Percentiles rank a stretch among this genome's conserved stretches.
phyloP scores from a whole-genome alignment of 2,888 invertebrate species.

The Azorinus chamasolen region DNA sequence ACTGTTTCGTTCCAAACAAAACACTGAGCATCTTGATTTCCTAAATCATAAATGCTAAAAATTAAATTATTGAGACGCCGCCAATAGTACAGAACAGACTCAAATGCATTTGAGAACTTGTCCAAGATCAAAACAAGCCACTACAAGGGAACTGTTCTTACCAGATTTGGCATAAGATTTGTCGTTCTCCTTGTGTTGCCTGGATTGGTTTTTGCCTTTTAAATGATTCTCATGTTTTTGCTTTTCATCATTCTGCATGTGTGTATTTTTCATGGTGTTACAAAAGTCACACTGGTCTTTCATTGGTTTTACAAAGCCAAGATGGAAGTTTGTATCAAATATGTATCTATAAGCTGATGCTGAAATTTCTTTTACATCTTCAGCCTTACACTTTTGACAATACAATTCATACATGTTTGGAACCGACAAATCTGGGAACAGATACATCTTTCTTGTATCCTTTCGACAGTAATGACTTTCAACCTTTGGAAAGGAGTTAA shows the following conservation, averaged over 20 bases:
- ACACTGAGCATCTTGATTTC: slow-evolving; percentile 19
- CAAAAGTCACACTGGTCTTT: slow-evolving; percentile 55
- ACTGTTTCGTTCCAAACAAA: slow-evolving; percentile 51
- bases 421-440: slow-evolving; percentile 2
- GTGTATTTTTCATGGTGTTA: slow-evolving; percentile 13
- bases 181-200: slow-evolving; percentile 15
- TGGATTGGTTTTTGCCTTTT: neutral
- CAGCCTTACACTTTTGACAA: neutral
- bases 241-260: neutral
- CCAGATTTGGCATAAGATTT: slow-evolving; percentile 8
- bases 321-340: slow-evolving; percentile 41
- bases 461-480: slow-evolving; percentile 35
- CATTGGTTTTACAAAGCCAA: slow-evolving; percentile 36
- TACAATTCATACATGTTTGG: slow-evolving; percentile 22
- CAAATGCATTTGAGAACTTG: slow-evolving; percentile 42
- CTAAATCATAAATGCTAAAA: slow-evolving; percentile 45
- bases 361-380: slow-evolving; percentile 2
- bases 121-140: slow-evolving; percentile 45
- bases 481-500: slow-evolving; percentile 25
- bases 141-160: neutral
- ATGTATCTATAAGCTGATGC: slow-evolving; percentile 26
- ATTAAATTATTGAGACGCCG: slow-evolving; percentile 34
- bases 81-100: slow-evolving; percentile 40
- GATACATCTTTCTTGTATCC: slow-evolving; percentile 17
- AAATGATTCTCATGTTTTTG: slow-evolving; percentile 10